These are phyloP conservation scores for Enteromius mattozi DNA, from an alignment of 2,797 vertebrate species.

Conservation along the genomic window DNA sequence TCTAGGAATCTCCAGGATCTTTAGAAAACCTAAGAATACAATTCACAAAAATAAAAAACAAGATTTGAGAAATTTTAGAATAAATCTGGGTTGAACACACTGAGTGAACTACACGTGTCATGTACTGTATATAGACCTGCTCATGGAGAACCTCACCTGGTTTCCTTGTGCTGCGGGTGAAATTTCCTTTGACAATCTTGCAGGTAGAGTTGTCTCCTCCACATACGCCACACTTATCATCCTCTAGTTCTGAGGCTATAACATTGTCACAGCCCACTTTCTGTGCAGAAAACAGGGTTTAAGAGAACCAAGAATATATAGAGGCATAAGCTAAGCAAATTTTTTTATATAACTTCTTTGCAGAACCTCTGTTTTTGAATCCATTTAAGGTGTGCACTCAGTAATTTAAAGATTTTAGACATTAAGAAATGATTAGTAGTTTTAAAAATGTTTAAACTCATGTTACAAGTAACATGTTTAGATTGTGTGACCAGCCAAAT, in stretches of 20 bases:
- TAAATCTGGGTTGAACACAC: background rate
- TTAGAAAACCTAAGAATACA: constrained; percentile 83
- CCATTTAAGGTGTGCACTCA: background rate
- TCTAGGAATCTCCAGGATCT: constrained; percentile 95
- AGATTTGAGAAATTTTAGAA: constrained; percentile 12
- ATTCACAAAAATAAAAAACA: constrained; percentile 27
- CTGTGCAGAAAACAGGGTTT: constrained; percentile 71
- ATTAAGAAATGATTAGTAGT: background rate
- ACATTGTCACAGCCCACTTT: constrained; percentile 95
- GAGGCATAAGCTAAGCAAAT: background rate
- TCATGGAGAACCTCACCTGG: constrained; percentile 72
- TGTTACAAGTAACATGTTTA: background rate
- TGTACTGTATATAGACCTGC: no score
- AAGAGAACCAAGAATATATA: background rate
- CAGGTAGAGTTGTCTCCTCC: constrained; percentile 94
- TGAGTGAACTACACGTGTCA: background rate
- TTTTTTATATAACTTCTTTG: background rate
- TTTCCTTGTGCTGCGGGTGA: constrained; percentile 89
- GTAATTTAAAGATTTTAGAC: background rate
- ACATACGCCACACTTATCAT: constrained; percentile 95
- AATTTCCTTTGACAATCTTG: constrained; percentile 93
- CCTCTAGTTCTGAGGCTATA: constrained; percentile 90
- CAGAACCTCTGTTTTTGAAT: background rate
- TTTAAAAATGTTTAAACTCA: background rate
- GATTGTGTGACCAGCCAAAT: background rate